Evolutionary conservation across 2,113 vertebrate genomes (phyloP).

Genomic region (Acrocephalus arundinaceus): DNA sequence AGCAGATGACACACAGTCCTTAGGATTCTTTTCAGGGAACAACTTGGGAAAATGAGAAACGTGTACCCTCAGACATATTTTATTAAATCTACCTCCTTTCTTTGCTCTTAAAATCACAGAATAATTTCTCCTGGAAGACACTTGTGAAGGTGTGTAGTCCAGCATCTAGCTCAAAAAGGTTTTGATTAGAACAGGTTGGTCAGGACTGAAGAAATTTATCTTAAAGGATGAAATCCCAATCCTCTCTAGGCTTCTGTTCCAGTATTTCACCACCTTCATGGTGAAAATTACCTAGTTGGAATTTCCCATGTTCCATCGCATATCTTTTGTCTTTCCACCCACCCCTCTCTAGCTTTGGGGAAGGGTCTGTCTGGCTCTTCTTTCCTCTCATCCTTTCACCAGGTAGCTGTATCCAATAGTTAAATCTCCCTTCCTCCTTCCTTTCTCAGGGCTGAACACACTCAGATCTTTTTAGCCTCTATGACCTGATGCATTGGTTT

Average conservation of each 20-base stretch:
- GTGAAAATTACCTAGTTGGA: neutral
- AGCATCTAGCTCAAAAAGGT: neutral
- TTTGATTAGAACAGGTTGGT: neutral
- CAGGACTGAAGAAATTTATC: neutral
- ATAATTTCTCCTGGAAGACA: neutral
- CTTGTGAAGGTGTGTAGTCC: neutral
- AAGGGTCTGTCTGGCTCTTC: neutral
- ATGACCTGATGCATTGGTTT: neutral
- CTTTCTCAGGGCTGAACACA: neutral
- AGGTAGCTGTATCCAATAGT: neutral
- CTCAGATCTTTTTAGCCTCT: neutral
- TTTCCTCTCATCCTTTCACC: neutral
- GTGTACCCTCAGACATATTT: neutral
- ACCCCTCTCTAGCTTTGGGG: neutral
- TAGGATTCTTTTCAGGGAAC: neutral
- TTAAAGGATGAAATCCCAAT: neutral
- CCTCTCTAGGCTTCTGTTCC: neutral
- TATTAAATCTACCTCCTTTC: neutral
- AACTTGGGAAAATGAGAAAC: neutral
- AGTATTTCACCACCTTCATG: neutral
- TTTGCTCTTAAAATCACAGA: neutral
- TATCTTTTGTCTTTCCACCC: neutral
- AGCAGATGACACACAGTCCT: neutral
- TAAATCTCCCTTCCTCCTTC: neutral
- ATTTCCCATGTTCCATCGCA: neutral